Conservation (phyloP, 1,140 invertebrate genomes). For the Platorchestia sp. region DNA sequence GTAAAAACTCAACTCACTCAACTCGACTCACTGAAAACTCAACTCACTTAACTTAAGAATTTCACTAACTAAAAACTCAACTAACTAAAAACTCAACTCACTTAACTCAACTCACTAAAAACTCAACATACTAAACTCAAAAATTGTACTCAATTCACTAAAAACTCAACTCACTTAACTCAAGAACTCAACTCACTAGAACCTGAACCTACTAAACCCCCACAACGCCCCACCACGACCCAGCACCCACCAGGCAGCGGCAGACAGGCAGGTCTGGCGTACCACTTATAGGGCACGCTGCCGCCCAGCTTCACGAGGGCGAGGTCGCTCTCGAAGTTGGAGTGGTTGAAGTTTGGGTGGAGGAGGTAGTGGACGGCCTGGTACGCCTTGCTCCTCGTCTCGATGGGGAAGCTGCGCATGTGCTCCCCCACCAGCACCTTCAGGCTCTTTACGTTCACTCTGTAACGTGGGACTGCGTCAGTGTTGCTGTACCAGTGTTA, state of each 20-base stretch:
- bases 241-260: slow-evolving; percentile 75
- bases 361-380: slow-evolving; percentile 81
- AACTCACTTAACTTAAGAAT: no score
- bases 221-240: no score
- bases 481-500: not conserved
- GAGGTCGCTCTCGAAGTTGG: slow-evolving; percentile 86
- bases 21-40: no score
- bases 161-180: no score
- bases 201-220: no score
- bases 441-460: slow-evolving; percentile 69
- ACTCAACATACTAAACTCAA: no score
- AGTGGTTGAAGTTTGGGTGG: slow-evolving; percentile 80
- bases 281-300: slow-evolving; percentile 77
- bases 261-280: slow-evolving; percentile 84
- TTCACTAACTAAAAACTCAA: no score
- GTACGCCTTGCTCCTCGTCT: slow-evolving; percentile 79
- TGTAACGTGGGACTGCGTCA: slow-evolving; percentile 41
- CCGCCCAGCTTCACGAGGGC: slow-evolving; percentile 79
- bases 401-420: slow-evolving; percentile 78
- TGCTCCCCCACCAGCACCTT: slow-evolving; percentile 84
- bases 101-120: no score
- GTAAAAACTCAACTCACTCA: no score
- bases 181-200: no score
- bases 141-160: no score
- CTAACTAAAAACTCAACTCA: no score